These are phyloP conservation scores for Gryon sp. DNA, from an alignment of 1,140 invertebrate species.

Conservation along the genomic window DNA sequence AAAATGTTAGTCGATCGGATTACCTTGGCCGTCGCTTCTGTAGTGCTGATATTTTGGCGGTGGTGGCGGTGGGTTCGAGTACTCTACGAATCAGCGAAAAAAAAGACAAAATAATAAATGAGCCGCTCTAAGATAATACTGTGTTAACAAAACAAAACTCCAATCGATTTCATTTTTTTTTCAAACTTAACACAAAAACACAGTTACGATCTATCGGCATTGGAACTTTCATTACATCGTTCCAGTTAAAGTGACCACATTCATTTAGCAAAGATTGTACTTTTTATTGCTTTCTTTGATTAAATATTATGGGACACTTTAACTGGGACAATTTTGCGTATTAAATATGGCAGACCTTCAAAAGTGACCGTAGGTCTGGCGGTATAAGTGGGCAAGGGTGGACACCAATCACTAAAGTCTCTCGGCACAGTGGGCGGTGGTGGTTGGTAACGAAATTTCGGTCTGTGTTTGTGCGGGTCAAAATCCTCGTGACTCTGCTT, in stretches of 20 bases:
- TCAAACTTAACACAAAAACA: background rate
- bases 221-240: constrained; percentile 62
- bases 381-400: constrained; percentile 79
- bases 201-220: constrained; percentile 68
- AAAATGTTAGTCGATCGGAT: constrained; percentile 67
- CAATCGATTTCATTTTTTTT: constrained; percentile 5
- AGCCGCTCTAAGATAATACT: constrained; percentile 58
- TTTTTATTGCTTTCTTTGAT: too few relatives aligned
- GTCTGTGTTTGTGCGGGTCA: constrained; percentile 86
- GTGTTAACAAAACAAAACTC: constrained; percentile 29
- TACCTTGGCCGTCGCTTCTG: constrained; percentile 83
- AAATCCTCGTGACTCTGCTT: constrained; percentile 82
- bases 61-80: constrained; percentile 83
- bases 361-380: constrained; percentile 86
- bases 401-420: constrained; percentile 78
- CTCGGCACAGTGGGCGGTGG: constrained; percentile 69
- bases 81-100: constrained; percentile 82
- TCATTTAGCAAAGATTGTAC: too few relatives aligned
- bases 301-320: too few relatives aligned
- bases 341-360: constrained; percentile 87
- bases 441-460: constrained; percentile 86
- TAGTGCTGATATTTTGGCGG: constrained; percentile 82
- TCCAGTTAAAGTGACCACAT: too few relatives aligned
- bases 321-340: too few relatives aligned
- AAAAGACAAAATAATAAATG: constrained; percentile 75